Conservation (phyloP, 2,888 invertebrate species). For the Scaptomyza flava region DNA sequence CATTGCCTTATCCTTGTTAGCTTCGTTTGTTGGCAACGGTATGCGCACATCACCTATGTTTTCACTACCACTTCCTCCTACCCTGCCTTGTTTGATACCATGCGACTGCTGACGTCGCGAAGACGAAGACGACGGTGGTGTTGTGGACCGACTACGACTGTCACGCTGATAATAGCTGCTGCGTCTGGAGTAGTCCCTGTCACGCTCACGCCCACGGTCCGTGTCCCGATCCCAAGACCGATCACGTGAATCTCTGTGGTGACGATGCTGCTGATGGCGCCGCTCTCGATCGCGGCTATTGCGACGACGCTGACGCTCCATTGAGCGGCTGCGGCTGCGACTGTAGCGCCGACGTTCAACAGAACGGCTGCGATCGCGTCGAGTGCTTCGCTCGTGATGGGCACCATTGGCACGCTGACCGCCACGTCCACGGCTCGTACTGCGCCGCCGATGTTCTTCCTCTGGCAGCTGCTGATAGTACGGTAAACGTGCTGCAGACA, state of each 20-base stretch:
- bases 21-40: neutral
- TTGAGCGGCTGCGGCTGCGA: conserved; percentile 55
- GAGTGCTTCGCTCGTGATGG: conserved; percentile 31
- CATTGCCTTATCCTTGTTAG: conserved; percentile 31
- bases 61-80: neutral
- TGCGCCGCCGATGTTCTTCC: conserved; percentile 20
- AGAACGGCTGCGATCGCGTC: conserved; percentile 58
- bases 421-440: conserved; percentile 10
- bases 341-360: conserved; percentile 56
- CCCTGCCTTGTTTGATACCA: neutral
- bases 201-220: conserved; percentile 34
- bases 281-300: conserved; percentile 39
- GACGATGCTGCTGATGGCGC: conserved; percentile 35
- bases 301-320: conserved; percentile 54
- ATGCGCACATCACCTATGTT: conserved; percentile 6
- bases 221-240: conserved; percentile 53
- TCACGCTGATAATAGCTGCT: conserved; percentile 40
- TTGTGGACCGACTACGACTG: conserved; percentile 45
- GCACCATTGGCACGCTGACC: conserved; percentile 24
- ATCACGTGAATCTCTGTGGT: conserved; percentile 55
- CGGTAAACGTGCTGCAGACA: conserved; percentile 73
- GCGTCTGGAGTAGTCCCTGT: conserved; percentile 52
- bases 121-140: conserved; percentile 13
- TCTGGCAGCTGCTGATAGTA: conserved; percentile 63
- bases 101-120: conserved; percentile 30